Percentiles rank a stretch among this genome's conserved stretches.
Evolutionary conservation across 2,888 invertebrate species (phyloP).

Genomic region (Bimastos eiseni): DNA sequence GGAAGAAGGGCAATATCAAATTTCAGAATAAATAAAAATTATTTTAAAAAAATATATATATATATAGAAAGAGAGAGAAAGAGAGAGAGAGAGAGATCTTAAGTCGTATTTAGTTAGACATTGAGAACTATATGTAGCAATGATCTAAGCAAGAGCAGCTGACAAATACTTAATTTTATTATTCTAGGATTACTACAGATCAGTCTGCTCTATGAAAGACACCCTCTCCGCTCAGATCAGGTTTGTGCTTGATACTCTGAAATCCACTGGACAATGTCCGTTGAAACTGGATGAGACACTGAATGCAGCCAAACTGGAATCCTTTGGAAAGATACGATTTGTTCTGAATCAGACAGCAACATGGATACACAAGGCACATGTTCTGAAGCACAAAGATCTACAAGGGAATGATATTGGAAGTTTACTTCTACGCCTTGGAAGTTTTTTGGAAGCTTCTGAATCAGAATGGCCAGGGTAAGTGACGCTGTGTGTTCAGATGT

Average conservation of each 20-base stretch:
- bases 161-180: background rate
- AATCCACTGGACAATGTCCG: background rate
- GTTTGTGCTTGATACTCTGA: background rate
- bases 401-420: background rate
- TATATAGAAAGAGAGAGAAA: no score
- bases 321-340: constrained; percentile 18
- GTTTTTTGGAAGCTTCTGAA: background rate
- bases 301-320: background rate
- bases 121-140: no score
- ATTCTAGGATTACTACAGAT: constrained; percentile 14
- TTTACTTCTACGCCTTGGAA: background rate
- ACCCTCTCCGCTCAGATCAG: background rate
- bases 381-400: constrained; percentile 4
- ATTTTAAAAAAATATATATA: no score
- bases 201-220: background rate
- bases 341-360: background rate
- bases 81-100: no score
- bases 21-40: no score
- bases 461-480: constrained; percentile 10
- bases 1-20: no score
- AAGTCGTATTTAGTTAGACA: no score
- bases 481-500: background rate
- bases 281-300: background rate
- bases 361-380: background rate
- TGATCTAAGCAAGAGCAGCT: background rate